A percentile compares a stretch with the other conserved stretches of the same genome.
Evolutionary conservation across 2,113 vertebrate genomes (phyloP).

Genomic region (Colaptes auratus): DNA sequence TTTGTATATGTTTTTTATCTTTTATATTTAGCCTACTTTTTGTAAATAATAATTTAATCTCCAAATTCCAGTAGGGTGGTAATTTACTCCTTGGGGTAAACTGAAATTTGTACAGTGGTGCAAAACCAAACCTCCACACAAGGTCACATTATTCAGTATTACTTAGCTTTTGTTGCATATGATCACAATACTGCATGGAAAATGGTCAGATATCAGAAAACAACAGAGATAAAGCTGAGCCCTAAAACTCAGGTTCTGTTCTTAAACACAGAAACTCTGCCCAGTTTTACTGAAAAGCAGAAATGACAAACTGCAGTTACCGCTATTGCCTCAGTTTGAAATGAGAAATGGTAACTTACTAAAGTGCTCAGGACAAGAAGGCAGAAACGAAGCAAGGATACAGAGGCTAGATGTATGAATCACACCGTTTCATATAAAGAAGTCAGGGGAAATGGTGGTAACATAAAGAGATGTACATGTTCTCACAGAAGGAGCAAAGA

Average conservation of each 20-base stretch:
- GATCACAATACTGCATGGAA: neutral
- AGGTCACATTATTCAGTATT: neutral
- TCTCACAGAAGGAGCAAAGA: neutral
- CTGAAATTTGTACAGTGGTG: too few species aligned
- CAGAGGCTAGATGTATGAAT: neutral
- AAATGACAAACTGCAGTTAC: neutral
- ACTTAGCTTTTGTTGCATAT: neutral
- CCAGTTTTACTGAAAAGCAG: neutral
- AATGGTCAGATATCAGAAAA: neutral
- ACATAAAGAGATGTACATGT: neutral
- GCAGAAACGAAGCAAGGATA: neutral
- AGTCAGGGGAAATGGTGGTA: neutral
- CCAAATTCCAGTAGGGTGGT: too few species aligned
- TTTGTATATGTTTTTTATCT: too few species aligned
- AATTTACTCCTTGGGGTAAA: too few species aligned
- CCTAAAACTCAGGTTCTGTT: neutral
- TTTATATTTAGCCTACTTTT: too few species aligned
- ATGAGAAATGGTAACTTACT: neutral
- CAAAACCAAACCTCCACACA: neutral
- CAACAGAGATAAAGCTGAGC: neutral
- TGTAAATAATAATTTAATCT: too few species aligned
- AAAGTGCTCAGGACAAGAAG: neutral
- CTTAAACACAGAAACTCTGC: neutral
- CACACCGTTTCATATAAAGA: neutral
- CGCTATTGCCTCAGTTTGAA: neutral